Conservation (phyloP, 2,113 vertebrate genomes). For the Todiramphus chloris region DNA sequence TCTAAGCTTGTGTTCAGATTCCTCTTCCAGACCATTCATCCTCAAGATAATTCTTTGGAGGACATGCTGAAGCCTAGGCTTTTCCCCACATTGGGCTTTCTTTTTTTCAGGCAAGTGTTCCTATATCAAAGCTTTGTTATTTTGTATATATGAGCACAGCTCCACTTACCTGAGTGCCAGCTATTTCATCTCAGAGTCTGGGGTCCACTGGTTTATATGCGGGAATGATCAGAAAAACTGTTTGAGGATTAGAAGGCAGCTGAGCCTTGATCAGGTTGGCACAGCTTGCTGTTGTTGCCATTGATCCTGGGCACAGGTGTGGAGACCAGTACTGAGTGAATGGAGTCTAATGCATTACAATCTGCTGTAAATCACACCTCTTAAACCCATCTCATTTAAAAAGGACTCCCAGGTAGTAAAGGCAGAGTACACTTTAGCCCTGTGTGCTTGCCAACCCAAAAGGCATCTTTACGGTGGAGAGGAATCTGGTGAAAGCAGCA, state of each 20-base stretch:
- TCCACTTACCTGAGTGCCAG: not conserved
- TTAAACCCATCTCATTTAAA: not conserved
- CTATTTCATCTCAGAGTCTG: not conserved
- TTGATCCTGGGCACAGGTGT: not conserved
- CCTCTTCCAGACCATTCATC: not conserved
- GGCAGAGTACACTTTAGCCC: not conserved
- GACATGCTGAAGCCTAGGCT: not conserved
- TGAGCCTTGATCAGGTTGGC: not conserved
- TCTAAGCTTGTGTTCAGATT: not conserved
- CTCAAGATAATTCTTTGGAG: not conserved
- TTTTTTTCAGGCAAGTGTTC: not conserved
- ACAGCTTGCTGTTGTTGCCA: not conserved
- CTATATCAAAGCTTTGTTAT: not conserved
- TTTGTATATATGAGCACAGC: not conserved
- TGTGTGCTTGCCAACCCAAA: fast-evolving
- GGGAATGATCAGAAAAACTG: not conserved
- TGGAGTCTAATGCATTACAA: not conserved
- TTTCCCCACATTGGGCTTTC: not conserved
- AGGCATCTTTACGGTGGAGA: not conserved
- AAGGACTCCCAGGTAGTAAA: not conserved
- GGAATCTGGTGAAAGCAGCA: fast-evolving
- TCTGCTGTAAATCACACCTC: not conserved
- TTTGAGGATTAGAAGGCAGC: not conserved
- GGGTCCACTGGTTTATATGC: not conserved
- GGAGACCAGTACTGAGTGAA: not conserved